phyloP scores from a whole-genome alignment of 1,140 invertebrate genomes.

The Lepidurus packardi region DNA sequence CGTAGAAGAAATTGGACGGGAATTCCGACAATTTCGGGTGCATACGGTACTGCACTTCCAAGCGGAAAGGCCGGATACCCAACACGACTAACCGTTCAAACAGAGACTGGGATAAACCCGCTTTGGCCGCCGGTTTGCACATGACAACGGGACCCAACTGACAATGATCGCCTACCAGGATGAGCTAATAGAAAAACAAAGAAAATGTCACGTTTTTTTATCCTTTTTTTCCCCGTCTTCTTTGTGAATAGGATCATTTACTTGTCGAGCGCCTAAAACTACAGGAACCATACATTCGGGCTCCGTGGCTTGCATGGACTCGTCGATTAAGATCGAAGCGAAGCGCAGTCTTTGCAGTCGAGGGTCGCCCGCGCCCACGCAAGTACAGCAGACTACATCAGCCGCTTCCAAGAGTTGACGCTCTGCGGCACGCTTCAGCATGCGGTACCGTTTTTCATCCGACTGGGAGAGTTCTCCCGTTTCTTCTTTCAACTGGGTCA shows the following conservation, averaged over 20 bases:
- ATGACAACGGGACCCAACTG: constrained; percentile 97
- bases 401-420: constrained; percentile 88
- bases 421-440: constrained; percentile 85
- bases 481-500: constrained; percentile 95
- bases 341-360: constrained; percentile 86
- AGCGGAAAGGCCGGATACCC: constrained; percentile 86
- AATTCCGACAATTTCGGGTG: constrained; percentile 94
- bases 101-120: constrained; percentile 92
- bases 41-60: constrained; percentile 99
- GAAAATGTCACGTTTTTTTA: not conserved
- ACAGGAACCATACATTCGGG: constrained; percentile 99
- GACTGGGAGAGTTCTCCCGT: constrained; percentile 85
- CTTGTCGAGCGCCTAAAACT: constrained; percentile 87
- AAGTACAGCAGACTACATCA: constrained; percentile 98
- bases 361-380: constrained; percentile 96
- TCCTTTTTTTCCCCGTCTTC: too few relatives aligned
- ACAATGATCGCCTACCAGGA: constrained; percentile 97
- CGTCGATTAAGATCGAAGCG: constrained; percentile 95
- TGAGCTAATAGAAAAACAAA: constrained; percentile 56
- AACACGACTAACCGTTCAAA: constrained; percentile 96
- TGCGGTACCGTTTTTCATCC: constrained; percentile 91
- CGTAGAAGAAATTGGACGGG: constrained; percentile 99
- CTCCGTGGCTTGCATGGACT: constrained; percentile 85
- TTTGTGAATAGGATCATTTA: constrained; percentile 37
- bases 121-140: constrained; percentile 97